Percentiles rank a stretch among this genome's conserved stretches.
phyloP scores from a whole-genome alignment of 2,113 vertebrate genomes.

The Blennius ocellaris region DNA sequence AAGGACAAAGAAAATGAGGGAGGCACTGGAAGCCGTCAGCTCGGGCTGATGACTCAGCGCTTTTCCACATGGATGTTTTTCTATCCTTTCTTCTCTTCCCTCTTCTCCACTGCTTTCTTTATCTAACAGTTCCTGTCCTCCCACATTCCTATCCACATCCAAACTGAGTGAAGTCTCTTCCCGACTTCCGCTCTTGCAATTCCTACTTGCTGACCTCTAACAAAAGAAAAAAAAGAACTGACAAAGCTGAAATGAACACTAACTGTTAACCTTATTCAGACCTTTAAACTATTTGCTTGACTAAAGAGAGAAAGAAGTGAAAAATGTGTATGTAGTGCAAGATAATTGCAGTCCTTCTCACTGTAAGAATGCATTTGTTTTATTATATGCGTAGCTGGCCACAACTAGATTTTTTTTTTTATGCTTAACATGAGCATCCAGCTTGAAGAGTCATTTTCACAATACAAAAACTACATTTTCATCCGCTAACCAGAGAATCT shows the following conservation, averaged over 20 bases:
- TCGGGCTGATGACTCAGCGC: slow-evolving; percentile 64
- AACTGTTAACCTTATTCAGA: slow-evolving; percentile 66
- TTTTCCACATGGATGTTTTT: slow-evolving; percentile 73
- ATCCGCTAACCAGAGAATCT: slow-evolving; percentile 73
- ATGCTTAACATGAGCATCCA: slow-evolving; percentile 66
- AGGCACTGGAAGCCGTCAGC: slow-evolving; percentile 43
- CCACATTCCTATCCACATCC: slow-evolving; percentile 33
- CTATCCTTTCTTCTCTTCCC: slow-evolving; percentile 63
- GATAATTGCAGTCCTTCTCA: slow-evolving; percentile 60
- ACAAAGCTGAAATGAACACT: slow-evolving; percentile 58
- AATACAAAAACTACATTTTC: slow-evolving; percentile 56
- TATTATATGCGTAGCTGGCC: slow-evolving; percentile 72
- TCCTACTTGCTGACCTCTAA: slow-evolving; percentile 49
- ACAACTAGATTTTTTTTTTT: slow-evolving; percentile 66
- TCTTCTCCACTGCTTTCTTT: slow-evolving; percentile 60
- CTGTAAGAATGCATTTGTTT: slow-evolving; percentile 75
- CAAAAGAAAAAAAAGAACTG: slow-evolving; percentile 36
- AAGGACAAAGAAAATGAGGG: slow-evolving; percentile 40
- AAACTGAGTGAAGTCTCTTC: slow-evolving; percentile 46
- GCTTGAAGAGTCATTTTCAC: slow-evolving; percentile 74
- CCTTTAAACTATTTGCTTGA: slow-evolving; percentile 72
- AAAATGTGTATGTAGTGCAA: slow-evolving; percentile 63
- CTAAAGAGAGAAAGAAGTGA: slow-evolving; percentile 65
- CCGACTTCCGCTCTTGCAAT: slow-evolving; percentile 26
- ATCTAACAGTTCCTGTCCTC: slow-evolving; percentile 54